These are phyloP conservation scores for Vombatus ursinus DNA, from an alignment of 2,113 vertebrate genomes.

Conservation along the genomic window DNA sequence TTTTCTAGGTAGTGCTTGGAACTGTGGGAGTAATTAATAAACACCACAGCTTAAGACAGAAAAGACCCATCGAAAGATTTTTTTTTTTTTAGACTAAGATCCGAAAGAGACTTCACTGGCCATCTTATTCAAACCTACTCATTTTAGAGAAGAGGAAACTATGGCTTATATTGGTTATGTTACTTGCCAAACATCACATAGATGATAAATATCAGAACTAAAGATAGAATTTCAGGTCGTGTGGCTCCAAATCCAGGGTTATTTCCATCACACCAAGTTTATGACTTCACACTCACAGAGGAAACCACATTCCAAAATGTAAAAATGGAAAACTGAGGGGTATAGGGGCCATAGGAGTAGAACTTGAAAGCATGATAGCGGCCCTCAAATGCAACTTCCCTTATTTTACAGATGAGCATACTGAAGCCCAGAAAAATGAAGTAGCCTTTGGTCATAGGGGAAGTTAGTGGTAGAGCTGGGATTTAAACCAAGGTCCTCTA, in stretches of 20 bases:
- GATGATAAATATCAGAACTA: neutral
- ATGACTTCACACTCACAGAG: neutral
- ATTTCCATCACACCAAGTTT: neutral
- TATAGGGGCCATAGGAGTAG: no score
- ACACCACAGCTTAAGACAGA: conserved; percentile 61
- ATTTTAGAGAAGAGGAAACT: neutral
- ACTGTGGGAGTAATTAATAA: conserved; percentile 53
- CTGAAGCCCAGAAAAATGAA: no score
- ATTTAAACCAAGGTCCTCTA: no score
- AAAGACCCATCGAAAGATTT: neutral
- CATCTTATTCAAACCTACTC: neutral
- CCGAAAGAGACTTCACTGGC: neutral
- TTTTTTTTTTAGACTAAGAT: neutral
- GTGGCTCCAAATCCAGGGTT: neutral
- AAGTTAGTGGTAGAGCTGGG: no score
- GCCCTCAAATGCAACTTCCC: no score
- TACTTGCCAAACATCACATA: neutral
- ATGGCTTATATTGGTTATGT: neutral
- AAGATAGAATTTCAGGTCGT: neutral
- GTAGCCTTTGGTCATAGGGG: no score
- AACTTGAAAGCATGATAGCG: no score
- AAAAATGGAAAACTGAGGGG: neutral
- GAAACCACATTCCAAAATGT: neutral
- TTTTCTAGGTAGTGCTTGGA: neutral
- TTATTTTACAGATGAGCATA: no score